Evolutionary conservation across 2,797 vertebrate genomes (phyloP).

Genomic region (Remorina albescens): DNA sequence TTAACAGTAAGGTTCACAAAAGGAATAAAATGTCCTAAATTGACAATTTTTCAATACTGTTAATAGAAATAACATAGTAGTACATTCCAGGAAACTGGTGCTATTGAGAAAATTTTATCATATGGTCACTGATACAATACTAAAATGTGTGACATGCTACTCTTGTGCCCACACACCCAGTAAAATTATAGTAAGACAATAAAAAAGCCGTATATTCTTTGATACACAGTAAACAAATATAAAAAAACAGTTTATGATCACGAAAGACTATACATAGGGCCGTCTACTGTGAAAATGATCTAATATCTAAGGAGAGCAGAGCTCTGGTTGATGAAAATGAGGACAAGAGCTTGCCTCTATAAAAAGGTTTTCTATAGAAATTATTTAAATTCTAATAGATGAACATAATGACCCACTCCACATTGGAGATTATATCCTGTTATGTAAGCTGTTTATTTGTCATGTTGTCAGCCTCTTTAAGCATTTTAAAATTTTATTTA

Average conservation of each 20-base stretch:
- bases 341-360: slow-evolving; percentile 37
- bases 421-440: slow-evolving; percentile 22
- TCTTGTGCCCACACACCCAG: not conserved
- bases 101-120: not conserved
- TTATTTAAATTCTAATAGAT: too few relatives aligned
- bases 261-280: not conserved
- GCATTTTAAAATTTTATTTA: too few relatives aligned
- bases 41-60: too few relatives aligned
- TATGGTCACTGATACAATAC: not conserved
- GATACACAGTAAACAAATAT: slow-evolving; percentile 3
- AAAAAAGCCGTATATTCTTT: not conserved
- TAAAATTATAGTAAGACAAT: slow-evolving; percentile 2
- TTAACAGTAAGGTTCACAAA: too few relatives aligned
- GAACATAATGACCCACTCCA: slow-evolving; percentile 50
- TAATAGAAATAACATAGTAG: too few relatives aligned
- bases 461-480: slow-evolving; percentile 13
- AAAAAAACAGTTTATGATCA: not conserved
- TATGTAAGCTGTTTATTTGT: slow-evolving; percentile 41
- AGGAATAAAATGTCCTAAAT: too few relatives aligned
- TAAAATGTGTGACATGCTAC: not conserved
- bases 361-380: slow-evolving; percentile 38
- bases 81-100: not conserved
- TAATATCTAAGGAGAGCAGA: not conserved
- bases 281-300: not conserved
- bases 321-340: slow-evolving; percentile 19